phyloP scores from a whole-genome alignment of 2,113 vertebrate genomes.

The Anthoscopus minutus region DNA sequence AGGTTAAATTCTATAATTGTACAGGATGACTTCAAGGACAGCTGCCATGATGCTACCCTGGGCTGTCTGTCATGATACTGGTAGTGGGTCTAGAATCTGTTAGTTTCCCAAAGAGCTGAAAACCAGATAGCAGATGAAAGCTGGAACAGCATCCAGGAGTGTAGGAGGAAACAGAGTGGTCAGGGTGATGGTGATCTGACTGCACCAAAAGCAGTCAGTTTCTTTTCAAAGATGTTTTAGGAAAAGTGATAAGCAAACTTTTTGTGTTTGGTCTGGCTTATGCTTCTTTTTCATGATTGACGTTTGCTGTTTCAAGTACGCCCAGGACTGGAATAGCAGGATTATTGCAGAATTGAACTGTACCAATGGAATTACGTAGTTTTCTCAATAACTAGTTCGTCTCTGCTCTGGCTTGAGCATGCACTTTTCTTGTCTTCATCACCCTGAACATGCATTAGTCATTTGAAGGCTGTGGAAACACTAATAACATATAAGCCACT shows the following conservation, averaged over 20 bases:
- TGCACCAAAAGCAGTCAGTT: neutral
- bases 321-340: neutral
- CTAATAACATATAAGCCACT: neutral
- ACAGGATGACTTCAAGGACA: neutral
- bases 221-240: neutral
- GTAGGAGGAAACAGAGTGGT: neutral
- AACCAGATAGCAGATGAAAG: neutral
- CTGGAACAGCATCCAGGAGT: neutral
- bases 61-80: fast-evolving
- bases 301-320: neutral
- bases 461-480: neutral
- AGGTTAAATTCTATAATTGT: neutral
- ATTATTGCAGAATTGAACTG: neutral
- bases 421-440: neutral
- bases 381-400: neutral
- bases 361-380: fast-evolving
- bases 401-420: neutral
- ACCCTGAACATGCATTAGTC: neutral
- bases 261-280: neutral
- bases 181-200: neutral
- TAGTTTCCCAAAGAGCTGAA: neutral
- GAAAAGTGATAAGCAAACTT: neutral
- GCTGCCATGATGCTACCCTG: neutral
- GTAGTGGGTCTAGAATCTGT: neutral
- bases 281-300: neutral